Base-by-base conservation (phyloP, 2,797 vertebrate species). In the Erethizon dorsatum region DNA sequence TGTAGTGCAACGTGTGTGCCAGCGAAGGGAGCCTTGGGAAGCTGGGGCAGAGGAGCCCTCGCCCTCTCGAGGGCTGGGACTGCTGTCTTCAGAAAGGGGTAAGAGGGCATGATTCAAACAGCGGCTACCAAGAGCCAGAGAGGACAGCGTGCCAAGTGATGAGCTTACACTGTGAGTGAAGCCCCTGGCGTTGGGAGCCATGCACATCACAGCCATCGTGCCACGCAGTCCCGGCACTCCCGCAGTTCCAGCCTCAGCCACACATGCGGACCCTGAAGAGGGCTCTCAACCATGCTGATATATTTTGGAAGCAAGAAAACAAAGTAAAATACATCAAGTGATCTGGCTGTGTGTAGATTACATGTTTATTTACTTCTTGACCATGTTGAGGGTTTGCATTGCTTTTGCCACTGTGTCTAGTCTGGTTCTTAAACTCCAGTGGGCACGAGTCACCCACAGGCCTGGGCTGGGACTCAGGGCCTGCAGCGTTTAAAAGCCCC, bases 131-230 rank as follows among this genome's bases (percentile, higher is more conserved):
- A 91, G 79, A 85, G 87, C 52, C 20, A 54, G n/a, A 88, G 24
- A 94, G 61, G 45, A 83, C 88, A 56, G 8, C 14, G 33, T 45
- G 57, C 6, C 26, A 54, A 82, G 54, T 37, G 82, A 50, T 28
- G 75, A 83, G 37, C 45, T 57, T 61, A 67, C 0, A 14, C n/a
- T 2, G 50, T 50, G 67, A 47, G 57, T 1, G 54, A 85, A 91
- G 63, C 17, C 17, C 71, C n/a, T 13, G 0, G 54, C 12, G 28
- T 0, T 18, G 0, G 4, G n/a, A 54, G 31, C 2, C 11, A 15
- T 2, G 31, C 57, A 41, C 6, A 10, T 37, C 54, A n/a, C 28
- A 57, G 67, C n/a, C 65, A 37, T 15, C 3, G 15, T 2, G n/a
- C 33, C 1, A 1, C 5, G 17, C n/a, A 33, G 18, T 17, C n/a